A percentile compares a stretch with the other conserved stretches of the same genome.
phyloP scores from a whole-genome alignment of 2,113 vertebrate genomes.

The Arizona elegans region DNA sequence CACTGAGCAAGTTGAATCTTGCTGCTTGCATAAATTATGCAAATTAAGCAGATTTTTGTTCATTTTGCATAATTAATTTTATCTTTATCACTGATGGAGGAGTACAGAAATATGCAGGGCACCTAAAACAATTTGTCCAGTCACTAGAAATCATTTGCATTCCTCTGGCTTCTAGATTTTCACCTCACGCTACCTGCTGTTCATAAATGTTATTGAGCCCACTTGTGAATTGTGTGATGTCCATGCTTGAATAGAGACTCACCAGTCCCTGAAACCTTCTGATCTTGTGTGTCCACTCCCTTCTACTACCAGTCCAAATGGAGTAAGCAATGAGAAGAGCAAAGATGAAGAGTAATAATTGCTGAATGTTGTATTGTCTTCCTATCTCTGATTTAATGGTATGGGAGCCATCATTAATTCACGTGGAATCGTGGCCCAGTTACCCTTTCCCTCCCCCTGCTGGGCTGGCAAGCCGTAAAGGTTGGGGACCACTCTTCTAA shows the following conservation, averaged over 20 bases:
- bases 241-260: neutral
- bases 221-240: neutral
- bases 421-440: accelerated
- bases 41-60: neutral
- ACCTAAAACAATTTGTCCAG: neutral
- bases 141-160: neutral
- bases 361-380: neutral
- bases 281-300: too few relatives aligned
- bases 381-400: neutral
- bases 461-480: neutral
- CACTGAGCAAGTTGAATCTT: conserved; percentile 3
- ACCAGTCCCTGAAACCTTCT: neutral
- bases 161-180: neutral
- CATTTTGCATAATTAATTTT: neutral
- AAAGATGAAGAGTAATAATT: neutral
- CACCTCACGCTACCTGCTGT: neutral
- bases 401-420: neutral
- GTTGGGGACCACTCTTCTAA: neutral
- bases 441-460: too few relatives aligned
- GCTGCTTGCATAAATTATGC: conserved; percentile 6
- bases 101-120: neutral
- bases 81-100: neutral
- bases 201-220: neutral
- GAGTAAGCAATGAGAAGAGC: neutral
- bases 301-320: neutral